phyloP scores from a whole-genome alignment of 2,888 invertebrate genomes.

The Chaitophorus viminalis region DNA sequence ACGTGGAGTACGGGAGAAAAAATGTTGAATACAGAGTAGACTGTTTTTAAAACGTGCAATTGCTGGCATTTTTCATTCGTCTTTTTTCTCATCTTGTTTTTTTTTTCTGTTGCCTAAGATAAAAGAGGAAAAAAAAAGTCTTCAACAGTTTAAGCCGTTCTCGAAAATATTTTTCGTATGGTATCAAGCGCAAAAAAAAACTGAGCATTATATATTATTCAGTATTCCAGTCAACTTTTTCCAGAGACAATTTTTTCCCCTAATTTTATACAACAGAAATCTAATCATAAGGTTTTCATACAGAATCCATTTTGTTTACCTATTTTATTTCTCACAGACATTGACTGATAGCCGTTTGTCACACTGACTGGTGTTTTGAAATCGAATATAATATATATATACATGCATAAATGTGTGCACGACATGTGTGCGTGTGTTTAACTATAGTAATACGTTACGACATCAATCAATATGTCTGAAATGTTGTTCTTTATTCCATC shows the following conservation, averaged over 20 bases:
- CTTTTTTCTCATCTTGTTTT: background rate
- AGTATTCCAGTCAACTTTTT: slow-evolving; percentile 16
- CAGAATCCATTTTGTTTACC: slow-evolving; percentile 34
- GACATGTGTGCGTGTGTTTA: background rate
- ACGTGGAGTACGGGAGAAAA: background rate
- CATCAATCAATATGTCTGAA: slow-evolving; percentile 53
- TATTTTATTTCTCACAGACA: slow-evolving; percentile 25
- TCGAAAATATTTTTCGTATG: slow-evolving; percentile 7
- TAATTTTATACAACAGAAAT: slow-evolving; percentile 34
- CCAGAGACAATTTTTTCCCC: slow-evolving; percentile 3
- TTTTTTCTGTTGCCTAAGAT: background rate
- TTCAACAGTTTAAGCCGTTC: slow-evolving; percentile 29
- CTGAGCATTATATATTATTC: background rate
- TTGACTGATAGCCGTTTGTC: slow-evolving; percentile 55
- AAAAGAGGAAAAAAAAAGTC: background rate
- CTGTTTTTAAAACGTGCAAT: slow-evolving; percentile 19
- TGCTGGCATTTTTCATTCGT: slow-evolving; percentile 10
- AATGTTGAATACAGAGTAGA: background rate
- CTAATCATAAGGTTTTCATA: slow-evolving; percentile 41
- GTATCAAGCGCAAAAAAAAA: background rate
- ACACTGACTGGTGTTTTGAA: slow-evolving; percentile 5
- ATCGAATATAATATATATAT: slow-evolving; percentile 18
- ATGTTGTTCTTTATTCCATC: slow-evolving; percentile 37
- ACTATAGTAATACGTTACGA: slow-evolving; percentile 23
- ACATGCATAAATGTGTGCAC: background rate